phyloP scores from a whole-genome alignment of 1,140 invertebrate genomes.

The Drosophila teissieri region DNA sequence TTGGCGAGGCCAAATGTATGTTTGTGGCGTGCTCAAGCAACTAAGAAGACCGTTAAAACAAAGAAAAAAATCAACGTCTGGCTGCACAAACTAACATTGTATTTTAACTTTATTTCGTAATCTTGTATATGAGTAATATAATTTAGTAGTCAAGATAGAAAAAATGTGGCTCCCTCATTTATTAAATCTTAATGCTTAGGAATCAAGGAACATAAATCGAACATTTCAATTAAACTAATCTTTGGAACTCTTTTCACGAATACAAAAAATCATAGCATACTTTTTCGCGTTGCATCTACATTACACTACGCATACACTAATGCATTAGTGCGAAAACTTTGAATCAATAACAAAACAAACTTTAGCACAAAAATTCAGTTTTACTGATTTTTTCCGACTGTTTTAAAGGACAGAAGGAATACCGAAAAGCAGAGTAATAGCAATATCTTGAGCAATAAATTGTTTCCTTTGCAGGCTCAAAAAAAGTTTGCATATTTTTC shows the following conservation, averaged over 20 bases:
- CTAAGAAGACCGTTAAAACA: neutral
- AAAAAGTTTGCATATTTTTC: neutral
- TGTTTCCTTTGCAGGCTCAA: neutral
- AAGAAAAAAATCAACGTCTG: neutral
- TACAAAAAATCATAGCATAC: neutral
- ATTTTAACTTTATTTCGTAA: too few species aligned
- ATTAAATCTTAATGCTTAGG: neutral
- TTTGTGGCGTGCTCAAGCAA: conserved; percentile 7
- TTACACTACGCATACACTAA: too few species aligned
- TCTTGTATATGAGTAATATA: too few species aligned
- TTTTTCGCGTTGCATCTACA: too few species aligned
- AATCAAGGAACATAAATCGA: neutral
- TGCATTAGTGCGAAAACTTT: neutral
- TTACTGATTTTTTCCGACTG: too few species aligned
- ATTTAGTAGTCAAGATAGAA: too few species aligned
- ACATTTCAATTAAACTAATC: neutral
- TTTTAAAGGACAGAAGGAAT: neutral
- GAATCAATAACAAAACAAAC: neutral
- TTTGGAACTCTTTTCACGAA: too few species aligned
- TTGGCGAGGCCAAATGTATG: conserved; percentile 11
- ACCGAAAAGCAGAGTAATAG: neutral
- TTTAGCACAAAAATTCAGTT: too few species aligned
- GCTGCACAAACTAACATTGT: neutral
- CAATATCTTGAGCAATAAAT: neutral
- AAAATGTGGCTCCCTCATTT: too few species aligned